Conservation (phyloP, 2,888 invertebrate species). For the Lysandra coridon region DNA sequence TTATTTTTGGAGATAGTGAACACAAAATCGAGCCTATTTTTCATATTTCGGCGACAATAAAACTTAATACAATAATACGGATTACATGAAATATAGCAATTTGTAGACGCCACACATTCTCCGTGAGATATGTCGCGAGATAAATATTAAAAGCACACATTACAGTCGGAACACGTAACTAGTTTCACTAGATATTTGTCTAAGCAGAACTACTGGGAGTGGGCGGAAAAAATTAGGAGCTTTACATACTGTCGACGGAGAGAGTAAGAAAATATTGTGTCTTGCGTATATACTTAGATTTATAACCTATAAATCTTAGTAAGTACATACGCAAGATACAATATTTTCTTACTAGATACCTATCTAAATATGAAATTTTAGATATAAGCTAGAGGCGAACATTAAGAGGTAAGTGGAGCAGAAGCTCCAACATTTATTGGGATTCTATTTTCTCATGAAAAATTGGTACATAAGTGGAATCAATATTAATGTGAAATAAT, state of each 20-base stretch:
- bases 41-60: background rate
- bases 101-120: slow-evolving; percentile 26
- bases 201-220: slow-evolving; percentile 67
- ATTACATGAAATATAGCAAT: slow-evolving; percentile 14
- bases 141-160: slow-evolving; percentile 69
- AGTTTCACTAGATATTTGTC: slow-evolving; percentile 76
- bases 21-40: background rate
- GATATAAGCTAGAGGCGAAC: no score
- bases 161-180: slow-evolving; percentile 71
- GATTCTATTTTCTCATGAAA: no score
- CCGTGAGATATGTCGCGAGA: slow-evolving; percentile 49
- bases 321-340: background rate
- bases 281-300: no score
- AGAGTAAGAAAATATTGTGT: background rate
- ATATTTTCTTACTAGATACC: no score
- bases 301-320: background rate
- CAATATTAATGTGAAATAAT: no score
- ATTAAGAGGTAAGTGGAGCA: no score
- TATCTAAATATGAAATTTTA: no score
- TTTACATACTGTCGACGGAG: slow-evolving; percentile 40
- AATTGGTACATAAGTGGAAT: no score
- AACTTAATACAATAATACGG: slow-evolving; percentile 12
- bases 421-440: no score
- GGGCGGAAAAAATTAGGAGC: slow-evolving; percentile 53
- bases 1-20: background rate